Evolutionary conservation across 2,113 vertebrate genomes (phyloP).

Genomic region (Indicator indicator): DNA sequence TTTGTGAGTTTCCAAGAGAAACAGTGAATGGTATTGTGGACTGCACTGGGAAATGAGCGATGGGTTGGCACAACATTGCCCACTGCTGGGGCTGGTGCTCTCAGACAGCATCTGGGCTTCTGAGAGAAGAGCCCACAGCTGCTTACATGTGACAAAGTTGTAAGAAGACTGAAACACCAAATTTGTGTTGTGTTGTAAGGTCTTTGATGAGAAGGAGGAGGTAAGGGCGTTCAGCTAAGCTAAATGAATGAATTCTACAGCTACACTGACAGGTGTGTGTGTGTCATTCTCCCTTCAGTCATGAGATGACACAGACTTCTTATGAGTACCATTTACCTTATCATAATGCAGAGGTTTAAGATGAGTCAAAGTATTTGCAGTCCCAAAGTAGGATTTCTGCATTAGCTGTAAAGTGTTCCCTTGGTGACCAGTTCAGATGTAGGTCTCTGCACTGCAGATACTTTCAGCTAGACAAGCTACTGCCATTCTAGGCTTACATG

Average conservation of each 20-base stretch:
- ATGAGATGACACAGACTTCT: neutral
- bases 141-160: neutral
- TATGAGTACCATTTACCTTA: too few species aligned
- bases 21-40: neutral
- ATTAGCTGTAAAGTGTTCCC: neutral
- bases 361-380: neutral
- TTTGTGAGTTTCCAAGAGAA: neutral
- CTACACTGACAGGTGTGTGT: neutral
- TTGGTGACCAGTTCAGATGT: neutral
- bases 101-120: fast-evolving
- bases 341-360: neutral
- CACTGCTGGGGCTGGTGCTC: neutral
- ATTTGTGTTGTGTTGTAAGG: neutral
- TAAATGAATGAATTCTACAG: neutral
- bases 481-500: neutral
- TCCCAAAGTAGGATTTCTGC: neutral
- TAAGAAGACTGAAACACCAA: neutral
- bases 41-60: neutral
- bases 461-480: neutral
- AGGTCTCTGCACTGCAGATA: neutral
- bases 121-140: neutral
- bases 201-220: neutral
- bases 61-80: neutral
- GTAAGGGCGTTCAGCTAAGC: neutral
- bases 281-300: neutral